These are phyloP conservation scores for Ectemnius cavifrons DNA, from an alignment of 2,888 invertebrate genomes.

Conservation along the genomic window DNA sequence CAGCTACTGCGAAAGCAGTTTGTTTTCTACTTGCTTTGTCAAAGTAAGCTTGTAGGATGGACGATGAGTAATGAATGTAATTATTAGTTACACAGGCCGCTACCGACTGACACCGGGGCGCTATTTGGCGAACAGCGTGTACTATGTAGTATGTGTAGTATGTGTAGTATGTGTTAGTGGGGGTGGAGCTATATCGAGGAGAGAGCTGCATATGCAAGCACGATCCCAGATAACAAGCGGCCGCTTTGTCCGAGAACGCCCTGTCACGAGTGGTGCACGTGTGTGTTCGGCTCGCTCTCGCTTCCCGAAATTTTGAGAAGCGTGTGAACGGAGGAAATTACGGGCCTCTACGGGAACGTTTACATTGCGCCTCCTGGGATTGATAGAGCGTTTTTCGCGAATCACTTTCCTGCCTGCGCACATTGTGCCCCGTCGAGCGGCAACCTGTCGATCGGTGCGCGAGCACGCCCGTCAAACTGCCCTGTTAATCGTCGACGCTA, in stretches of 20 bases:
- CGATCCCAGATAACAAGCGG: constrained; percentile 60
- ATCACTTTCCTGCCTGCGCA: constrained; percentile 36
- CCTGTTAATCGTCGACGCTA: background rate
- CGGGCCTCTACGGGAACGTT: constrained; percentile 37
- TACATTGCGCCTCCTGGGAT: constrained; percentile 38
- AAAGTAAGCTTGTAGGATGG: too few relatives aligned
- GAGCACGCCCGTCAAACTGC: constrained; percentile 21
- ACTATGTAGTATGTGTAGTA: constrained; percentile 61
- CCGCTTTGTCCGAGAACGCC: constrained; percentile 52
- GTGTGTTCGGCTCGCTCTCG: constrained; percentile 9
- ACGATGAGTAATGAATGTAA: too few relatives aligned
- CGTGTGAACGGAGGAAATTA: constrained; percentile 64
- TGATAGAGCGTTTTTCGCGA: constrained; percentile 46
- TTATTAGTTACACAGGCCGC: background rate
- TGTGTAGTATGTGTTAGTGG: constrained; percentile 56
- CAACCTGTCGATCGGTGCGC: background rate
- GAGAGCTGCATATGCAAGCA: constrained; percentile 63
- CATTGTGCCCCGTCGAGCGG: constrained; percentile 15
- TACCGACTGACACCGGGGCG: background rate
- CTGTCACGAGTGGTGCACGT: constrained; percentile 44
- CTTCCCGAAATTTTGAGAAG: constrained; percentile 53
- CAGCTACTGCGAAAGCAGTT: too few relatives aligned
- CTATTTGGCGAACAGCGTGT: constrained; percentile 40
- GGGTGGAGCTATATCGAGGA: constrained; percentile 56
- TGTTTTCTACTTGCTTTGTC: too few relatives aligned